Percentiles rank a stretch among this genome's conserved stretches.
phyloP scores from a whole-genome alignment of 2,797 vertebrate genomes.

The Mormyrus proboscirostris region DNA sequence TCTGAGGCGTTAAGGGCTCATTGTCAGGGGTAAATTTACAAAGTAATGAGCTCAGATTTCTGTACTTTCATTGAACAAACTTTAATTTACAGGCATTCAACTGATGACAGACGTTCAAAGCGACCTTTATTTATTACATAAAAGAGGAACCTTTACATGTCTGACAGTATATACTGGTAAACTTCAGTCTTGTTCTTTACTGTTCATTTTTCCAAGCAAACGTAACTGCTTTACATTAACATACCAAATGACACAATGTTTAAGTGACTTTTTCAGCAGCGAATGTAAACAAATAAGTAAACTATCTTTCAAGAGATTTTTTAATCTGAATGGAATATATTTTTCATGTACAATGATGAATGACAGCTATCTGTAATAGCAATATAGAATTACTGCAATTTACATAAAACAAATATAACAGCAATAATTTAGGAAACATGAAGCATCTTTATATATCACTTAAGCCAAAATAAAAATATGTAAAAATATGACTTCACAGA shows the following conservation, averaged over 20 bases:
- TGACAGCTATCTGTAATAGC: slow-evolving; percentile 17
- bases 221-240: not conserved
- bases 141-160: not conserved
- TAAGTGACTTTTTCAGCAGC: slow-evolving; percentile 56
- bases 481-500: slow-evolving; percentile 18
- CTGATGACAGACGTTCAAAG: not conserved
- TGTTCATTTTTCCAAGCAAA: not conserved
- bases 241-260: slow-evolving; percentile 22
- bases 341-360: slow-evolving; percentile 12
- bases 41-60: not conserved
- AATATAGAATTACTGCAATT: slow-evolving; percentile 24
- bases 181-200: not conserved
- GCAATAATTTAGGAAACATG: slow-evolving; percentile 19
- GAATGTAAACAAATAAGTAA: slow-evolving; percentile 47
- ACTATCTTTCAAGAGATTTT: slow-evolving; percentile 30
- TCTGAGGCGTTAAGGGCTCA: not conserved
- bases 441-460: slow-evolving; percentile 22
- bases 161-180: not conserved
- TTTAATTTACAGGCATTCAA: not conserved
- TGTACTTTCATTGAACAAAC: not conserved
- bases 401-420: slow-evolving; percentile 3
- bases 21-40: not conserved
- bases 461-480: slow-evolving; percentile 13
- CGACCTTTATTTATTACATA: not conserved
- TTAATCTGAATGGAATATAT: slow-evolving; percentile 30